Conservation (phyloP, 2,113 vertebrate genomes). For the Nibea coibor region DNA sequence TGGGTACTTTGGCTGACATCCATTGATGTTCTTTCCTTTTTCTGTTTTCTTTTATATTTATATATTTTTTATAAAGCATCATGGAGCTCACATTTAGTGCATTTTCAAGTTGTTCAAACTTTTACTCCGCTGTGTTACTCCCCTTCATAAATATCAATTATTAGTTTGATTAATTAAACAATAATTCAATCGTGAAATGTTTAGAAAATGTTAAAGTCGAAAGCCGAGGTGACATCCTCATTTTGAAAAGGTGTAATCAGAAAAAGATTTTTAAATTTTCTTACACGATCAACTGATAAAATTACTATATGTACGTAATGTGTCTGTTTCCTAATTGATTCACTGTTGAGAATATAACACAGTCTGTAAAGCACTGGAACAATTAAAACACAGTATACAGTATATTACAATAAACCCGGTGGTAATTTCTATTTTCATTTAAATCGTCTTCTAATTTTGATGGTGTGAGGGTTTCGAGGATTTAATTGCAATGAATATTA, state of each 20-base stretch:
- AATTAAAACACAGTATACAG: neutral
- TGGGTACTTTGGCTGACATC: constrained; percentile 74
- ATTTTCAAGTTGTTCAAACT: constrained; percentile 26
- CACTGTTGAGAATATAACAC: too few relatives aligned
- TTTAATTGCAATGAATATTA: constrained; percentile 67
- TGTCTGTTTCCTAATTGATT: neutral
- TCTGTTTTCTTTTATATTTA: constrained; percentile 1
- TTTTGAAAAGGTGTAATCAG: neutral
- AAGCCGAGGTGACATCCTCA: neutral
- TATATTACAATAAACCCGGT: neutral
- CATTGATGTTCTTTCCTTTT: constrained; percentile 62
- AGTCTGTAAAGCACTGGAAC: too few relatives aligned
- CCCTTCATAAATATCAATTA: neutral
- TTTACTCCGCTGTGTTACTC: neutral
- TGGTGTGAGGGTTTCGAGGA: constrained; percentile 39
- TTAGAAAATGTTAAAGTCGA: neutral
- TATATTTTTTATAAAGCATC: constrained; percentile 32
- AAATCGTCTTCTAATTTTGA: constrained; percentile 54
- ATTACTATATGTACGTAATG: neutral
- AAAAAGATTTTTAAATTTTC: neutral
- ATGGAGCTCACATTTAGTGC: constrained; percentile 19
- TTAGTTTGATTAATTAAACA: neutral
- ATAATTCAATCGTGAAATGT: neutral
- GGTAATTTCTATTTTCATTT: constrained; percentile 43
- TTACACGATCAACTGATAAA: neutral